These are phyloP conservation scores for Auanema sp. DNA, from an alignment of 2,888 invertebrate species.

Conservation along the genomic window DNA sequence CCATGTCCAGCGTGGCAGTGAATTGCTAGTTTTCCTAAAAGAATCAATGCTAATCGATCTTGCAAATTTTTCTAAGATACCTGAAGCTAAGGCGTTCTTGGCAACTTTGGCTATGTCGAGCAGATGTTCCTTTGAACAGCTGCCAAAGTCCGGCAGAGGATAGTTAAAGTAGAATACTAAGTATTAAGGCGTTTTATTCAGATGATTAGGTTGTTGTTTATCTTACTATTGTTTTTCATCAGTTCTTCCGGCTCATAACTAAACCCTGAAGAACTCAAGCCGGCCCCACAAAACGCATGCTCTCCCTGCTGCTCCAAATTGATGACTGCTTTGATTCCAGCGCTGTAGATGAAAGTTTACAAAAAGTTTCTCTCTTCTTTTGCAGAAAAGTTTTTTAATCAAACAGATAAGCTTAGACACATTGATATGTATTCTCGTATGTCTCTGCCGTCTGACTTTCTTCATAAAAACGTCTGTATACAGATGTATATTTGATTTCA, in stretches of 20 bases:
- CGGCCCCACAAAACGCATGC: slow-evolving; percentile 80
- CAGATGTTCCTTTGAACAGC: slow-evolving; percentile 77
- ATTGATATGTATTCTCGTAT: not conserved
- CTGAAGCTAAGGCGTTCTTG: slow-evolving; percentile 80
- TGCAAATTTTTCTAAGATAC: slow-evolving; percentile 69
- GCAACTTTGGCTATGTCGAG: slow-evolving; percentile 88
- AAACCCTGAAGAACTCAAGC: slow-evolving; percentile 77
- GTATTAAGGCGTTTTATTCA: slow-evolving; percentile 1
- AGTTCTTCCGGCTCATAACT: slow-evolving; percentile 82
- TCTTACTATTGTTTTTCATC: slow-evolving; percentile 80
- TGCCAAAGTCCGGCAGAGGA: slow-evolving; percentile 82
- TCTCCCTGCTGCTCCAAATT: slow-evolving; percentile 84
- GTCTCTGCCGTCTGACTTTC: not conserved
- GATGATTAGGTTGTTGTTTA: slow-evolving; percentile 3
- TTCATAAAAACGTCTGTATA: slow-evolving; percentile 9
- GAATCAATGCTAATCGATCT: not conserved
- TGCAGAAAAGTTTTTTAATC: not conserved
- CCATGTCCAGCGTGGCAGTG: slow-evolving; percentile 80
- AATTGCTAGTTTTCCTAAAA: slow-evolving; percentile 66
- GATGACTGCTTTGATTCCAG: slow-evolving; percentile 80
- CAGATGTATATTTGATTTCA: not conserved
- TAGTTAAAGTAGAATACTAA: slow-evolving; percentile 88
- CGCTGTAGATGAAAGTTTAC: slow-evolving; percentile 68
- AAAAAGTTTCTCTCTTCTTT: not conserved
- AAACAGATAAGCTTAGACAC: not conserved